Percentiles rank a stretch among this genome's conserved stretches.
phyloP scores from a whole-genome alignment of 2,888 invertebrate genomes.

The Carabus problematicus region DNA sequence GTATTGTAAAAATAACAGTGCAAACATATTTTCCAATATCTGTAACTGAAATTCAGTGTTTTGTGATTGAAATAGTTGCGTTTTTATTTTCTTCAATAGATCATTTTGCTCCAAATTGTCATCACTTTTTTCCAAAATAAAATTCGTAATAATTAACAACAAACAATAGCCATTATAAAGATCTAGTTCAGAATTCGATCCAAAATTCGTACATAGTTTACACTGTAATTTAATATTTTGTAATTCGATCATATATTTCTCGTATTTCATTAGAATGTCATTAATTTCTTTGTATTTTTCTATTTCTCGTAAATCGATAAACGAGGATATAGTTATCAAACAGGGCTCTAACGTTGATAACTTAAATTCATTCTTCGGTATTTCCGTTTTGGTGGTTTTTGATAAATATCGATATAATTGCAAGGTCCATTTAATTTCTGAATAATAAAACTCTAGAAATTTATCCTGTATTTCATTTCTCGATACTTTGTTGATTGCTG shows the following conservation, averaged over 20 bases:
- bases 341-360: slow-evolving; percentile 39
- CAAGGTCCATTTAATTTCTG: slow-evolving; percentile 50
- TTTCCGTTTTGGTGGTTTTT: slow-evolving; percentile 36
- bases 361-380: slow-evolving; percentile 16
- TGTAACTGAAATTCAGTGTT: slow-evolving; percentile 64
- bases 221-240: slow-evolving; percentile 20
- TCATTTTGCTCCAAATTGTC: slow-evolving; percentile 56
- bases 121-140: slow-evolving; percentile 59
- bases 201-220: background rate
- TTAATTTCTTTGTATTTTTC: slow-evolving; percentile 34
- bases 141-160: slow-evolving; percentile 62
- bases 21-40: slow-evolving; percentile 76
- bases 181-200: slow-evolving; percentile 54
- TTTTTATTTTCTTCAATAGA: slow-evolving; percentile 61
- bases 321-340: slow-evolving; percentile 45
- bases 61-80: slow-evolving; percentile 61
- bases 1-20: slow-evolving; percentile 71
- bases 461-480: slow-evolving; percentile 47
- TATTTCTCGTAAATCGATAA: slow-evolving; percentile 44
- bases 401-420: slow-evolving; percentile 51
- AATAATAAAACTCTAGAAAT: slow-evolving; percentile 51
- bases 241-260: slow-evolving; percentile 37
- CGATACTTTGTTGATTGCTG: slow-evolving; percentile 38
- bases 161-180: slow-evolving; percentile 64
- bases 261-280: slow-evolving; percentile 38